These are phyloP conservation scores for Cavia aperea DNA, from an alignment of 2,113 vertebrate species.

Conservation along the genomic window DNA sequence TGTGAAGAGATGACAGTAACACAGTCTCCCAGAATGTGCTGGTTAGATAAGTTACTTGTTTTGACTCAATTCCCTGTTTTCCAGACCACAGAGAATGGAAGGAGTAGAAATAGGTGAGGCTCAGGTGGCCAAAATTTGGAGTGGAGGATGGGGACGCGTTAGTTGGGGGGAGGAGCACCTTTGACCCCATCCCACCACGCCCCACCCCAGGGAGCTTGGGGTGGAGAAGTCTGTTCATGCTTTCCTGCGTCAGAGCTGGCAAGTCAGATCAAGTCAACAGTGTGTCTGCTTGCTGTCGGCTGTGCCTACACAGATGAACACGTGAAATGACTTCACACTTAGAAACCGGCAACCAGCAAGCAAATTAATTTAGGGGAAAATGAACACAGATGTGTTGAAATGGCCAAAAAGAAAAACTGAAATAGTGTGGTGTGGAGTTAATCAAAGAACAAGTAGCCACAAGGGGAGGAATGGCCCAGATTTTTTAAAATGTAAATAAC, in stretches of 20 bases:
- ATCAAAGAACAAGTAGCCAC: background rate
- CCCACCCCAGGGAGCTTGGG: background rate
- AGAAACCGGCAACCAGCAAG: background rate
- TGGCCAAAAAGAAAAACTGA: background rate
- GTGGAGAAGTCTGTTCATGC: background rate
- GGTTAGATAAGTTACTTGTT: background rate
- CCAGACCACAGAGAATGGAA: background rate
- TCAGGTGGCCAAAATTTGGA: background rate
- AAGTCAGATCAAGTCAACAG: conserved; percentile 14
- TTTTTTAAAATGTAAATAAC: background rate
- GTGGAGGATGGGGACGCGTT: background rate
- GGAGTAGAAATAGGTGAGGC: background rate
- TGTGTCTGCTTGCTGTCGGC: rapidly evolving
- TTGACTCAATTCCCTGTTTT: background rate
- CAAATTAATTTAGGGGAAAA: background rate
- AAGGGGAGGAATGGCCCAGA: background rate
- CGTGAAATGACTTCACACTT: background rate
- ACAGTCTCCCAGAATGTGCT: background rate
- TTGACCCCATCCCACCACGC: background rate
- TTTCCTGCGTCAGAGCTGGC: background rate
- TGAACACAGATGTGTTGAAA: background rate
- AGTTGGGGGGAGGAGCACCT: background rate
- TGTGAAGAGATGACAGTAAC: background rate
- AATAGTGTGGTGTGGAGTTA: background rate
- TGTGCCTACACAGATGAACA: background rate